Percentiles rank a stretch among this genome's conserved stretches.
phyloP scores from a whole-genome alignment of 2,113 vertebrate species.

The Alouatta palliata region DNA sequence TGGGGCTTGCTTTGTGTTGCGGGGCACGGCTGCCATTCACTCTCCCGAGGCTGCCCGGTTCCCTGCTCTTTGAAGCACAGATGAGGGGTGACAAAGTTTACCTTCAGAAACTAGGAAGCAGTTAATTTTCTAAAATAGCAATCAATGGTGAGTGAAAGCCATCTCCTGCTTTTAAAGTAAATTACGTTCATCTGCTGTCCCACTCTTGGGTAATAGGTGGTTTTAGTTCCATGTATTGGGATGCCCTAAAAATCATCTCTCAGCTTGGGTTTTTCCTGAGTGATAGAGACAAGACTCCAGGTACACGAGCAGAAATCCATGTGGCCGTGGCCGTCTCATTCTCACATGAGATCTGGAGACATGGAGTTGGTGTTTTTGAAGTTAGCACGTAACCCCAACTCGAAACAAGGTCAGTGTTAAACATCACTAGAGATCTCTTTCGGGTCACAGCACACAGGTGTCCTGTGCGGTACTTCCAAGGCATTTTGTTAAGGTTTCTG shows the following conservation, averaged over 20 bases:
- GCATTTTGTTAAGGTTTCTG: not conserved
- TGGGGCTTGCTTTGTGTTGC: no score
- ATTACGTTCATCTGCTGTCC: accelerated
- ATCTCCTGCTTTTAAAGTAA: no score
- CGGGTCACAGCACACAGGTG: no score
- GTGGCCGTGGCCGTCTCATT: not conserved
- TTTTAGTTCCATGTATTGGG: no score
- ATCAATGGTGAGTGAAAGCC: not conserved
- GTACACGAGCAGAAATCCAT: accelerated
- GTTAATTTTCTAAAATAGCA: no score
- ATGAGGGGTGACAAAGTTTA: not conserved
- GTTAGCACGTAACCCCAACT: not conserved
- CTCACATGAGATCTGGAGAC: not conserved
- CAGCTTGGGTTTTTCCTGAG: not conserved
- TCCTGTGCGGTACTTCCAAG: no score
- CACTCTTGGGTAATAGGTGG: not conserved
- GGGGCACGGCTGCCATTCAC: no score
- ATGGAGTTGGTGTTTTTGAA: not conserved
- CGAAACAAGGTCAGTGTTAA: not conserved
- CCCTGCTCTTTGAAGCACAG: no score
- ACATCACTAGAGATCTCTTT: not conserved
- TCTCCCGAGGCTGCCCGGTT: not conserved
- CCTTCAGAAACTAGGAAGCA: not conserved
- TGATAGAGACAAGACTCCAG: accelerated
- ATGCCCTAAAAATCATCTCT: not conserved